These are phyloP conservation scores for Girardinichthys multiradiatus DNA, from an alignment of 2,113 vertebrate genomes.

Conservation along the genomic window DNA sequence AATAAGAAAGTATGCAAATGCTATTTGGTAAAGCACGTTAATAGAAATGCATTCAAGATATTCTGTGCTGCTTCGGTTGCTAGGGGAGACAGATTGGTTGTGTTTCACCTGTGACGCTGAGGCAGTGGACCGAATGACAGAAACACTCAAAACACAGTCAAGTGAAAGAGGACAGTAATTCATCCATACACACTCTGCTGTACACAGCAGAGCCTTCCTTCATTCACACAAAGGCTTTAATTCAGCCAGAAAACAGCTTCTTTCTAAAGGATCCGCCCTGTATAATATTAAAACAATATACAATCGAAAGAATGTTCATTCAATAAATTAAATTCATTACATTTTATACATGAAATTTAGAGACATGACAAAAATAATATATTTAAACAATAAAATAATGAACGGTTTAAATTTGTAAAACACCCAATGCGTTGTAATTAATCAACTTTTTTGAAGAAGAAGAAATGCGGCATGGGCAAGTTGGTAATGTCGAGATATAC, in stretches of 20 bases:
- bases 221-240: constrained; percentile 3
- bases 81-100: constrained; percentile 22
- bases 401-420: not conserved
- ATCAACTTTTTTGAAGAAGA: no score
- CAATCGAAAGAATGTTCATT: not conserved
- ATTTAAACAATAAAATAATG: not conserved
- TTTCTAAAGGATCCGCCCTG: no score
- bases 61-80: constrained; percentile 16
- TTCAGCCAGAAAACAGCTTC: not conserved
- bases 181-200: constrained; percentile 8
- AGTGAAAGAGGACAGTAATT: constrained; percentile 42
- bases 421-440: no score
- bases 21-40: not conserved
- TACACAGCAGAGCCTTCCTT: not conserved
- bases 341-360: no score
- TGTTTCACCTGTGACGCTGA: constrained; percentile 45
- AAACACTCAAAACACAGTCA: constrained; percentile 21
- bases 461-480: no score
- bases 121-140: constrained; percentile 13
- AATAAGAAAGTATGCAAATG: no score
- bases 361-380: not conserved
- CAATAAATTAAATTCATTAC: not conserved
- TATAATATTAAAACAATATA: not conserved
- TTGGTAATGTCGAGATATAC: not conserved
- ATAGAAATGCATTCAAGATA: constrained; percentile 20